A percentile compares a stretch with the other conserved stretches of the same genome.
Evolutionary conservation across 2,797 vertebrate species (phyloP).

Genomic region (Pseudomugil gertrudae): DNA sequence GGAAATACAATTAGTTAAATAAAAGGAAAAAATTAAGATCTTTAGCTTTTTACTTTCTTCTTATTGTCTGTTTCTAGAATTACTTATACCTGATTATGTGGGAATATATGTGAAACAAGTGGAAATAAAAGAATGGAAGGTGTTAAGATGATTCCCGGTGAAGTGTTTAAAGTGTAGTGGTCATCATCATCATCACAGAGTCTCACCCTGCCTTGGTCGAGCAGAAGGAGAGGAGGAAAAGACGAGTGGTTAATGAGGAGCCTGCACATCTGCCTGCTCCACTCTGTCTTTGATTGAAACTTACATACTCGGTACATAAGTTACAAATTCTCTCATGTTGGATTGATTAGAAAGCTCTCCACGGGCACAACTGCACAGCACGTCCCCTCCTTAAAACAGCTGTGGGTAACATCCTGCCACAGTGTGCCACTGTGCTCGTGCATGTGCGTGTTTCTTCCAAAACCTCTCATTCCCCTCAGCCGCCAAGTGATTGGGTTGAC

Average conservation of each 20-base stretch:
- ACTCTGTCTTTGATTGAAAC: conserved; percentile 57
- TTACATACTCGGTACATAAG: conserved; percentile 45
- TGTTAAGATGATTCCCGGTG: background rate
- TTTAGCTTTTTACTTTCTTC: background rate
- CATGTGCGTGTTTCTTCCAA: conserved; percentile 7
- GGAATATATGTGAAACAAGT: conserved; percentile 9
- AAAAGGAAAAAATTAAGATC: background rate
- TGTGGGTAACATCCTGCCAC: conserved; percentile 33
- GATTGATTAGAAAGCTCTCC: conserved; percentile 61
- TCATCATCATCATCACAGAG: conserved; percentile 37
- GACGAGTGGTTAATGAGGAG: conserved; percentile 58
- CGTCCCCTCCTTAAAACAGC: conserved; percentile 42
- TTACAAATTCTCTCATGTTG: conserved; percentile 43
- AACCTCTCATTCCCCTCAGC: conserved; percentile 21
- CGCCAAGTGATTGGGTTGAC: conserved; percentile 53
- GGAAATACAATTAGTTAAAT: conserved; percentile 1
- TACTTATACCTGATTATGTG: conserved; percentile 14
- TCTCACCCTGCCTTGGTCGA: conserved; percentile 21
- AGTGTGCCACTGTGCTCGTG: conserved; percentile 7
- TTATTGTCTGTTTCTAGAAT: conserved; percentile 14
- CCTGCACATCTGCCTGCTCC: conserved; percentile 48
- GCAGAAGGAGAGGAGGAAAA: conserved; percentile 29
- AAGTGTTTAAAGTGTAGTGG: conserved; percentile 28
- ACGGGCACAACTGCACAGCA: conserved; percentile 21
- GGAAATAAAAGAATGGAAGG: conserved; percentile 4